Percentiles rank a stretch among this genome's conserved stretches.
phyloP scores from a whole-genome alignment of 2,113 vertebrate species.

The Chlamydotis undulata region DNA sequence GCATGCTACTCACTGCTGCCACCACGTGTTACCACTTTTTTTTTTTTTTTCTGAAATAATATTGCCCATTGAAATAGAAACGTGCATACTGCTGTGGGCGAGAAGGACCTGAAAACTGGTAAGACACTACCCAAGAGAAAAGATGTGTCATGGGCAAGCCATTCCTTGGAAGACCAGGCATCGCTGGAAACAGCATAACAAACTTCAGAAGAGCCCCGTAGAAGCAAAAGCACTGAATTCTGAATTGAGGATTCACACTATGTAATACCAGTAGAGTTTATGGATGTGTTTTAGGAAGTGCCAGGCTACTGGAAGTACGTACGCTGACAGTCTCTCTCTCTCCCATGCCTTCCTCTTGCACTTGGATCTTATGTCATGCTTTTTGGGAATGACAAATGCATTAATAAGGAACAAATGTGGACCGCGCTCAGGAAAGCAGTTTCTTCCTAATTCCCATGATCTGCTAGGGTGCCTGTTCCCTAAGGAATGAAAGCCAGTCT shows the following conservation, averaged over 20 bases:
- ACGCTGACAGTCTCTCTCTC: not conserved
- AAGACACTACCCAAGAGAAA: not conserved
- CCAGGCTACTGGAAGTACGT: not conserved
- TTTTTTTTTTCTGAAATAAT: not conserved
- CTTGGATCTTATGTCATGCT: not conserved
- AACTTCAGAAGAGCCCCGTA: not conserved
- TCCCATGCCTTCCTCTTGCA: not conserved
- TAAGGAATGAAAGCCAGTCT: not conserved
- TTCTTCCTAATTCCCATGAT: not conserved
- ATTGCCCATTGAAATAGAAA: not conserved
- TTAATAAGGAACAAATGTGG: not conserved
- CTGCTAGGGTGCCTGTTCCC: not conserved
- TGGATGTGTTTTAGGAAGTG: not conserved
- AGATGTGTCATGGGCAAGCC: not conserved
- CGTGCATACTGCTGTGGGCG: accelerated
- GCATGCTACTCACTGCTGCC: conserved; percentile 56
- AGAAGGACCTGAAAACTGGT: not conserved
- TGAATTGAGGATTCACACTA: not conserved
- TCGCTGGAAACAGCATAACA: not conserved
- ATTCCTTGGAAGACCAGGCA: not conserved
- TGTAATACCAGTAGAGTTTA: not conserved
- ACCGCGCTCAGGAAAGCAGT: not conserved
- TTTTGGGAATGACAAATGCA: not conserved
- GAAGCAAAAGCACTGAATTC: not conserved
- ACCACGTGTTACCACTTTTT: conserved; percentile 30